phyloP scores from a whole-genome alignment of 2,888 invertebrate genomes.

The Dynastes tityus region DNA sequence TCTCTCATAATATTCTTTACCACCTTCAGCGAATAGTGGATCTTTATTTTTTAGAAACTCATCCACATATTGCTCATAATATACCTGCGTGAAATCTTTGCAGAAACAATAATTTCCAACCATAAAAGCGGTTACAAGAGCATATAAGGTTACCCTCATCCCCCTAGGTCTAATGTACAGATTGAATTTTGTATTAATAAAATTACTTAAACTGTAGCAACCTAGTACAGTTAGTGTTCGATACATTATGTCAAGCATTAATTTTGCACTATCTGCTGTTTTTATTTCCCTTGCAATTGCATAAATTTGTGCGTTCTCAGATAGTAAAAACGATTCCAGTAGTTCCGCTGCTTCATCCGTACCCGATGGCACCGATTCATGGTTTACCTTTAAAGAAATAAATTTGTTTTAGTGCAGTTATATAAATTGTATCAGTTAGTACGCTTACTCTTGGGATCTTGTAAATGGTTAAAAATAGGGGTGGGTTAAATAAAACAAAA shows the following conservation, averaged over 20 bases:
- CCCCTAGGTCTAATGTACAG: slow-evolving; percentile 73
- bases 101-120: slow-evolving; percentile 76
- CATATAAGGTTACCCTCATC: slow-evolving; percentile 73
- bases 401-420: neutral
- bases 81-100: slow-evolving; percentile 78
- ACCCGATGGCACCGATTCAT: slow-evolving; percentile 78
- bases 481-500: too few species aligned
- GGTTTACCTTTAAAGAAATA: slow-evolving; percentile 73
- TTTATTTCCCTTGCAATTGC: slow-evolving; percentile 85
- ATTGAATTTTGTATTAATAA: slow-evolving; percentile 73
- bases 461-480: too few species aligned
- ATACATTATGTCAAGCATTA: slow-evolving; percentile 74
- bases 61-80: slow-evolving; percentile 79
- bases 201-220: slow-evolving; percentile 73
- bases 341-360: slow-evolving; percentile 77
- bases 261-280: slow-evolving; percentile 75
- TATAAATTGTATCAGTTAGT: too few species aligned
- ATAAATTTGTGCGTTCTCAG: slow-evolving; percentile 85
- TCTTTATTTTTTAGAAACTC: slow-evolving; percentile 75
- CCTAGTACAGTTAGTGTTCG: slow-evolving; percentile 71
- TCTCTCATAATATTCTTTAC: slow-evolving; percentile 84
- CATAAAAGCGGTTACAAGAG: slow-evolving; percentile 74
- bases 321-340: slow-evolving; percentile 79
- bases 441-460: too few species aligned
- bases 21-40: slow-evolving; percentile 80